Evolutionary conservation across 1,140 invertebrate genomes (phyloP), one percentile per base, ranked within the genome.

Genomic region (Eupristina koningsbergeri): DNA sequence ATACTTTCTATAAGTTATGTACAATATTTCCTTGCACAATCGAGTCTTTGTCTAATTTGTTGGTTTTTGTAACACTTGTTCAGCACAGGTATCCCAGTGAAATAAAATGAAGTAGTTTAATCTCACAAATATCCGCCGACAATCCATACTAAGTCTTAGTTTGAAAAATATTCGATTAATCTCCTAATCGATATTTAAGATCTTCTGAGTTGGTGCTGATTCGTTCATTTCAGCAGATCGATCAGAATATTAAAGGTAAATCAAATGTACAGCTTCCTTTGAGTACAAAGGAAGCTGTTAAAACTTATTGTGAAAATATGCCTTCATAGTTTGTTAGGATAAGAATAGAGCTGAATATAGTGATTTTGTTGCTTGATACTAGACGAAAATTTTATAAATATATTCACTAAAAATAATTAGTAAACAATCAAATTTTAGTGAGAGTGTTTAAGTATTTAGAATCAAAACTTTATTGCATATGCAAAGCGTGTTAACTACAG

Each of bases 261-360:
- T 71, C 67, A 71, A 71, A 71, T 71, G 67, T 71, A 71, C n/a
- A n/a, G n/a, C n/a, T n/a, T n/a, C n/a, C 39, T 26, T 9, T 0
- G 3, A 19, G 11, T 36, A 41, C 67, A 41, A 71, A 22, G 26
- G 22, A 3, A 41, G 17, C 7, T n/a, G n/a, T n/a, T n/a, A 8
- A 2, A 1, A 26, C 1, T 17, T 8, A 41, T 71, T 71, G 36
- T 71, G 41, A 22, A 41, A 67, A n/a, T n/a, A n/a, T n/a, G n/a
- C n/a, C n/a, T n/a, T n/a, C n/a, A n/a, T n/a, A n/a, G n/a, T n/a
- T n/a, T n/a, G n/a, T n/a, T n/a, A n/a, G n/a, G n/a, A n/a, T n/a
- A n/a, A n/a, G n/a, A n/a, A n/a, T n/a, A n/a, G n/a, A n/a, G n/a
- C n/a, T n/a, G n/a, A n/a, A n/a, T n/a, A n/a, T n/a, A n/a, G n/a